Evolutionary conservation across 2,113 vertebrate species (phyloP), one percentile per base, ranked within the genome.

Genomic region (Rynchops niger): DNA sequence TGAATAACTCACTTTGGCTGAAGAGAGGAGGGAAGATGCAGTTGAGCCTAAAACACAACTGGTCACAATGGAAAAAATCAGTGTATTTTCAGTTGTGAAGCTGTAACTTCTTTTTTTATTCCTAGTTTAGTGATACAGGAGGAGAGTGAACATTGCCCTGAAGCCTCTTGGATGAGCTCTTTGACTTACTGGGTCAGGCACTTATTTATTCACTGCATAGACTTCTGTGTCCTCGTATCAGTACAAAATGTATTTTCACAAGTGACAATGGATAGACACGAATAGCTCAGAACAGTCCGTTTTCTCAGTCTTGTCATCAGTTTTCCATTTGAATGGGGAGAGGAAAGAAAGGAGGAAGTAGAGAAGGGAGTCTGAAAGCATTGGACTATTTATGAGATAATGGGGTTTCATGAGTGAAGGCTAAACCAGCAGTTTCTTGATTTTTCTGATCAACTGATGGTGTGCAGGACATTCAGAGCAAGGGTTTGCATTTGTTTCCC

Each of bases 1-100:
- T 98, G 80, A 98, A 97, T 98, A 96, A 97, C 93, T 98, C 96
- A 77, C 88, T 97, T 97, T 93, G 90, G 95, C 92, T 97, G 86
- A 77, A 56, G 34, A 59, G 78, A 65, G 62, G 62, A 93, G 93
- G 88, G 90, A 77, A 74, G 67, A 65, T 78, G 30, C 72, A 86
- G 52, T 61, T 91, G 55, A 86, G 25, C 34, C 17, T 88, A 86
- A 96, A 91, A 59, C 6, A 8, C 1, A 17, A 34, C 45, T 93
- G 67, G 20, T 42, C 20, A 29, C 66, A 50, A 29, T 89, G 45
- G 84, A 85, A 83, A 82, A 87, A 94, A 69, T 58, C 55, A 62
- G 30, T 82, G 23, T 78, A 40, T 82, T 96, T 94, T 90, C 90
- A 93, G 82, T 95, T 93, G 52, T 73, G 82, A 90, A 96, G 58